A percentile compares a stretch with the other conserved stretches of the same genome.
phyloP scores from a whole-genome alignment of 2,113 vertebrate species.

The Etheostoma spectabile region DNA sequence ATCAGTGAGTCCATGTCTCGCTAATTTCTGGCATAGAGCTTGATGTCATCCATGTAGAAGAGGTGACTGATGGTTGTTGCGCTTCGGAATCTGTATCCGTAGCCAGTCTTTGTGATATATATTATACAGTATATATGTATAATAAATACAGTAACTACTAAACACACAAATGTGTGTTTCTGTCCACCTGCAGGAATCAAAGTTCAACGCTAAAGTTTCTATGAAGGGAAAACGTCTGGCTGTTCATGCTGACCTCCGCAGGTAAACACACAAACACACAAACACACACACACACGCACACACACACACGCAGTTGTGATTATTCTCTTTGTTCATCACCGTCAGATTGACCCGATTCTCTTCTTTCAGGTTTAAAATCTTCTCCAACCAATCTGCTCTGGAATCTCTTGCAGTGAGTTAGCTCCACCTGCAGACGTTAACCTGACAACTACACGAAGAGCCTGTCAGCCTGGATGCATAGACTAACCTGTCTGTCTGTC shows the following conservation, averaged over 20 bases:
- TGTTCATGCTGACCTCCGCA: slow-evolving; percentile 89
- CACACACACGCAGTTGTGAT: neutral
- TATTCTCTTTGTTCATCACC: neutral
- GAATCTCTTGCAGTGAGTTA: slow-evolving; percentile 91
- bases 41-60: too few relatives aligned
- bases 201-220: slow-evolving; percentile 90
- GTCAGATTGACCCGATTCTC: neutral
- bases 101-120: too few relatives aligned
- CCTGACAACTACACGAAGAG: neutral
- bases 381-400: slow-evolving; percentile 92
- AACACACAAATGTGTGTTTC: neutral
- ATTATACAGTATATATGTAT: too few relatives aligned
- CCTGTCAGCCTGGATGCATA: neutral
- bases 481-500: slow-evolving; percentile 11
- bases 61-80: too few relatives aligned
- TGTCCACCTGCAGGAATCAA: slow-evolving; percentile 84
- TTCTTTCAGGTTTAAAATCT: slow-evolving; percentile 92
- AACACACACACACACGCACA: slow-evolving; percentile 2
- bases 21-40: too few relatives aligned
- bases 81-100: too few relatives aligned
- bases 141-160: too few relatives aligned
- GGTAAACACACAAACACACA: slow-evolving; percentile 74
- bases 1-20: too few relatives aligned
- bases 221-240: slow-evolving; percentile 89
- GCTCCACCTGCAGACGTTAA: too few relatives aligned